Evolutionary conservation across 1,140 invertebrate species (phyloP).

Genomic region (Trypoxylus dichotomus): DNA sequence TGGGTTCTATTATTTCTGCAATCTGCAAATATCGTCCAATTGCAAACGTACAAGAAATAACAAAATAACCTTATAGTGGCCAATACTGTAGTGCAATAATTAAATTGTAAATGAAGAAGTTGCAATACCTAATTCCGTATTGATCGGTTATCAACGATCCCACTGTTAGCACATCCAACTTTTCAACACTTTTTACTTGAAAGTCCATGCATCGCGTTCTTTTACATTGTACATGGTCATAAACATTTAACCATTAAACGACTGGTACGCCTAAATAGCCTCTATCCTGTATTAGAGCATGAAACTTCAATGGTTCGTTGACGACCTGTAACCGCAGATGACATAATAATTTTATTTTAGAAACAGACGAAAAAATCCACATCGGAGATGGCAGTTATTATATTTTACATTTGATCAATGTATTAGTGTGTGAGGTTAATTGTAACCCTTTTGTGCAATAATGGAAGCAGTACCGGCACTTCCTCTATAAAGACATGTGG

Average conservation of each 20-base stretch:
- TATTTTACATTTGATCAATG: background rate
- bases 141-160: too few relatives aligned
- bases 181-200: too few relatives aligned
- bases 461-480: background rate
- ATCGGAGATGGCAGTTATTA: background rate
- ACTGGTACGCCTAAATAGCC: background rate
- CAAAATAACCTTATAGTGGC: too few relatives aligned
- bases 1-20: too few relatives aligned
- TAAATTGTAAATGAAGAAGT: too few relatives aligned
- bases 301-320: background rate
- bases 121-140: too few relatives aligned
- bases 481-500: conserved; percentile 16
- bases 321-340: background rate
- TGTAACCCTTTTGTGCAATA: conserved; percentile 19
- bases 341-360: conserved; percentile 6
- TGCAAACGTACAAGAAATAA: too few relatives aligned
- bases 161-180: too few relatives aligned
- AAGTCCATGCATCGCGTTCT: background rate
- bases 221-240: background rate
- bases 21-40: too few relatives aligned
- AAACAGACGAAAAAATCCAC: background rate
- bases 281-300: background rate
- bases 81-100: too few relatives aligned
- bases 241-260: background rate
- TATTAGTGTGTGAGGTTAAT: conserved; percentile 1